Conservation (phyloP, 2,888 invertebrate genomes). For the Andrena marginata region DNA sequence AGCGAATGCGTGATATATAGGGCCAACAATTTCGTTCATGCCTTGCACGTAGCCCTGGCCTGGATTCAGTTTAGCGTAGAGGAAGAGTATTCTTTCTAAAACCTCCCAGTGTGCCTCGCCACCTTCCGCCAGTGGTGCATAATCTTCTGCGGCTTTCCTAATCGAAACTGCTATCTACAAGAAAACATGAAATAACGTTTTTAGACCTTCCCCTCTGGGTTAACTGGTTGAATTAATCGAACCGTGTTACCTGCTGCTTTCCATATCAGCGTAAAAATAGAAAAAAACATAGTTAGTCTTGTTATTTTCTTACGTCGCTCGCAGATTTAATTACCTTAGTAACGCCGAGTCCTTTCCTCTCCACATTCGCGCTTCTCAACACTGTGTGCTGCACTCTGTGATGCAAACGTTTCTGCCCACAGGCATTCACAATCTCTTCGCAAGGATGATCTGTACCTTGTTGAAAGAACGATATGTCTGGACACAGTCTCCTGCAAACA, state of each 20-base stretch:
- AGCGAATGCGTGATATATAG: conserved; percentile 98
- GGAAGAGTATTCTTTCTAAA: conserved; percentile 97
- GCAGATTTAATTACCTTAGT: conserved; percentile 89
- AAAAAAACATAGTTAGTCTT: conserved; percentile 47
- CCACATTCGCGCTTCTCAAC: conserved; percentile 94
- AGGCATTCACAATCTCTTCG: conserved; percentile 91
- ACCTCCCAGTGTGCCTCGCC: conserved; percentile 99
- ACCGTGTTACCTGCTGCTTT: conserved; percentile 79
- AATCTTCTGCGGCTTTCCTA: conserved; percentile 92
- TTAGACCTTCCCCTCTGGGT: not conserved
- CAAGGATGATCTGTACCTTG: conserved; percentile 97
- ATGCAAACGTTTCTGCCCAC: conserved; percentile 93
- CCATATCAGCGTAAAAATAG: conserved; percentile 66
- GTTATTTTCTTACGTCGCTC: conserved; percentile 1
- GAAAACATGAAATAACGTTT: conserved; percentile 4
- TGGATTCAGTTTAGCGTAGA: conserved; percentile 99
- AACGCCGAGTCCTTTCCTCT: conserved; percentile 94
- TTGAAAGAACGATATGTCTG: conserved; percentile 99
- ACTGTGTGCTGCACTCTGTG: conserved; percentile 95
- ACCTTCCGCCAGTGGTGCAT: conserved; percentile 94
- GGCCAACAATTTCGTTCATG: conserved; percentile 99
- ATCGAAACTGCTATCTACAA: conserved; percentile 89
- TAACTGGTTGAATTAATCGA: conserved; percentile 14
- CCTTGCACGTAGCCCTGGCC: conserved; percentile 99
- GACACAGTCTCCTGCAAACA: conserved; percentile 90